Evolutionary conservation across 2,797 vertebrate genomes (phyloP).

Genomic region (Chiroxiphia lanceolata): DNA sequence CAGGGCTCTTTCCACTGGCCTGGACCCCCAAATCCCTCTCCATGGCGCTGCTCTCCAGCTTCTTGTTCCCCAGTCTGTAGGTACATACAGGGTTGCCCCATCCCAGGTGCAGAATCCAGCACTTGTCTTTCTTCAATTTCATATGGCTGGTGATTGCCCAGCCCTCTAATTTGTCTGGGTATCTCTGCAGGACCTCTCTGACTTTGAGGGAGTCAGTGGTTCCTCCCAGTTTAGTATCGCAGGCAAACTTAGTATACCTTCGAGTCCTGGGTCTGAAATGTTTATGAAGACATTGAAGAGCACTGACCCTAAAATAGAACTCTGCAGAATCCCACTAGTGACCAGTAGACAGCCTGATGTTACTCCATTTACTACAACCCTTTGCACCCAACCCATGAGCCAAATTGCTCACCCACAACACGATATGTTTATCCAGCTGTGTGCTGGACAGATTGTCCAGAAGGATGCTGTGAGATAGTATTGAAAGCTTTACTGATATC

Average conservation of each 20-base stretch:
- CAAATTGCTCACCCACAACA: not conserved
- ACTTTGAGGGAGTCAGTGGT: not conserved
- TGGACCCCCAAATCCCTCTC: not conserved
- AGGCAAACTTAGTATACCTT: not conserved
- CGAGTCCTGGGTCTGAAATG: not conserved
- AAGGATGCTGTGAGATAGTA: not conserved
- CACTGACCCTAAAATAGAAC: not conserved
- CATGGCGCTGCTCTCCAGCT: not conserved
- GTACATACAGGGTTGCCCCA: not conserved
- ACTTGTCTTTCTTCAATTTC: not conserved
- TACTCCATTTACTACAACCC: not conserved
- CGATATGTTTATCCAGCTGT: not conserved
- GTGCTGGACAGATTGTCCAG: not conserved
- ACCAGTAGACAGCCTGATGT: not conserved
- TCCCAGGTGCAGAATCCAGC: not conserved
- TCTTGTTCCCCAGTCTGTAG: not conserved
- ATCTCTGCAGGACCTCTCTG: not conserved
- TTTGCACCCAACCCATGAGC: rapidly evolving
- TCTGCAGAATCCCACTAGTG: not conserved
- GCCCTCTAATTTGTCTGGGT: not conserved
- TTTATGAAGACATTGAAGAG: not conserved
- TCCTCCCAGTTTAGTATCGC: not conserved
- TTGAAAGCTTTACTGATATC: not conserved
- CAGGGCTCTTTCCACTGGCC: rapidly evolving
- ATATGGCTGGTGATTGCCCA: not conserved